Evolutionary conservation across 2,888 invertebrate species (phyloP).

Genomic region (Euplagia quadripunctaria): DNA sequence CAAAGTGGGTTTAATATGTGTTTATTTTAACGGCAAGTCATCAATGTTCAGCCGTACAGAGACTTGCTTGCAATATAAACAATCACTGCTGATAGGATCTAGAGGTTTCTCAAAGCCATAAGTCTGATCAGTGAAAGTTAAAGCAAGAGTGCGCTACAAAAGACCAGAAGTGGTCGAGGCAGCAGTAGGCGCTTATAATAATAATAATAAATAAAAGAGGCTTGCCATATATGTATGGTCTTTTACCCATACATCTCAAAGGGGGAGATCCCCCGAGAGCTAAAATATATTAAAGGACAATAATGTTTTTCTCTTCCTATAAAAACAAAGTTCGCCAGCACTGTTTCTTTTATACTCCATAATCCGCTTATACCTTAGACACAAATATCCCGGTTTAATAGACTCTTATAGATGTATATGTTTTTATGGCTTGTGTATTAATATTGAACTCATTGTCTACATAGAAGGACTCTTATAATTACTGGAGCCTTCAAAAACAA

Average conservation of each 20-base stretch:
- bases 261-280: neutral
- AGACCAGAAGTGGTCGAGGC: no score
- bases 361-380: no score
- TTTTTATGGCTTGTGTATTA: neutral
- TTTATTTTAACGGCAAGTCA: neutral
- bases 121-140: no score
- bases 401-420: neutral
- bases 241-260: neutral
- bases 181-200: no score
- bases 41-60: neutral
- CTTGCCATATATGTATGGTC: neutral
- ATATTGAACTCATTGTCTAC: neutral
- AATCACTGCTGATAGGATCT: no score
- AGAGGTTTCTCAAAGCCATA: no score
- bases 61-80: no score
- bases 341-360: neutral
- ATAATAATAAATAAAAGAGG: neutral
- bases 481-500: neutral
- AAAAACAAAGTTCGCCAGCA: neutral
- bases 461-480: neutral
- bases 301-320: neutral
- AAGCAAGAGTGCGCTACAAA: no score
- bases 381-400: neutral
- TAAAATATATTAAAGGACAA: neutral
- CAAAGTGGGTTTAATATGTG: no score